Conservation (phyloP, 2,797 vertebrate species). For the Varecia variegata region DNA sequence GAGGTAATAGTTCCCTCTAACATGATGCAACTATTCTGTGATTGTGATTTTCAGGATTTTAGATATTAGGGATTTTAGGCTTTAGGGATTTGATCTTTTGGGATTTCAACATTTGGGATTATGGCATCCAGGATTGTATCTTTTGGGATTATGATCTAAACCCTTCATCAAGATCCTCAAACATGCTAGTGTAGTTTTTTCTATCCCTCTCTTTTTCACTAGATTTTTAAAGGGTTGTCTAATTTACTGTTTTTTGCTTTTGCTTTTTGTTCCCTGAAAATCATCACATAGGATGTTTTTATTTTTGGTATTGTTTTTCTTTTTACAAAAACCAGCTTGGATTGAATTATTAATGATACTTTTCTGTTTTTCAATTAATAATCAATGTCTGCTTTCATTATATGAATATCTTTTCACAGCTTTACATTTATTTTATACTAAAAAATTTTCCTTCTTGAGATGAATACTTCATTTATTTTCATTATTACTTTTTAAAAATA, state of each 20-base stretch:
- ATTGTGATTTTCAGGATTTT: neutral
- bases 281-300: neutral
- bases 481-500: constrained; percentile 41
- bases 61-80: neutral
- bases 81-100: neutral
- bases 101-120: neutral
- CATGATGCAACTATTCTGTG: neutral
- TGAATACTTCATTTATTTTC: constrained; percentile 44
- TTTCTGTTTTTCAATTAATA: constrained; percentile 26
- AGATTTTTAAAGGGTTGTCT: neutral
- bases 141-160: neutral
- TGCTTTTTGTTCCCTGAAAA: neutral
- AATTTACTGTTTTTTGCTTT: neutral
- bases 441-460: constrained; percentile 12
- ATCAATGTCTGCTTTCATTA: constrained; percentile 10
- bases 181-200: neutral
- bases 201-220: neutral
- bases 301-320: neutral
- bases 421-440: neutral
- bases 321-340: neutral
- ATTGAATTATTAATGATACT: neutral
- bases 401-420: constrained; percentile 1
- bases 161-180: neutral
- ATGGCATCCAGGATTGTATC: neutral
- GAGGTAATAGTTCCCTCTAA: neutral